Evolutionary conservation across 2,797 vertebrate genomes (phyloP), one percentile per base, ranked within the genome.

Genomic region (Luscinia luscinia): DNA sequence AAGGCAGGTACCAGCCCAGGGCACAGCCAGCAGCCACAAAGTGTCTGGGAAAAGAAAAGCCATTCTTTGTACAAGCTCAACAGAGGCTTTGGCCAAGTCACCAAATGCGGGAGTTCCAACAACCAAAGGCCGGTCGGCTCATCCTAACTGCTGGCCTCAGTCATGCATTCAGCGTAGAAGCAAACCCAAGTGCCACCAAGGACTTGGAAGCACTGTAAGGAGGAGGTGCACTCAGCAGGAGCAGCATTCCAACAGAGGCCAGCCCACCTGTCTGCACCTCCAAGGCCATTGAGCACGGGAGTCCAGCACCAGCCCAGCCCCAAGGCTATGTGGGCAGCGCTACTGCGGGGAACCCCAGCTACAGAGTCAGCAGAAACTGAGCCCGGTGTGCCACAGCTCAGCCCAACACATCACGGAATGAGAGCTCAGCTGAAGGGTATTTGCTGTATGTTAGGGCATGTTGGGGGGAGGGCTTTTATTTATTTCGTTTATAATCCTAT

Each of bases 401-500:
- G 79, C 61, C 64, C 92, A 84, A 88, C 91, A 91, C 90, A 96
- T 89, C 76, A 93, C 43, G 18, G 95, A 91, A 94, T 69, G 94
- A 96, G 93, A 74, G 89, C 80, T 79, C 90, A 96, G 95, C 34
- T 80, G 54, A 92, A 96, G 94, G 80, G 73, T 90, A 93, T 90
- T 90, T 96, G 87, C 69, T 61, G 5, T 55, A 54, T 32, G 84
- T 67, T 85, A 45, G 92, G 79, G 54, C 46, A 78, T 40, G 85
- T 2, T 5, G 80, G 79, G 88, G 89, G 76, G 22, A 61, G 58
- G 57, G 41, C 49, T 89, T 95, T 95, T 95, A 89, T 94, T 95
- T 92, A 95, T 96, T 87, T 95, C 89, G 81, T 95, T 96, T 96
- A 97, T 98, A 98, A 98, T 98, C 98, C 98, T 97, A 98, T 98